Percentiles rank a stretch among this genome's conserved stretches.
These are phyloP conservation scores for Python bivittatus DNA, from an alignment of 2,113 vertebrate species.

Conservation along the genomic window DNA sequence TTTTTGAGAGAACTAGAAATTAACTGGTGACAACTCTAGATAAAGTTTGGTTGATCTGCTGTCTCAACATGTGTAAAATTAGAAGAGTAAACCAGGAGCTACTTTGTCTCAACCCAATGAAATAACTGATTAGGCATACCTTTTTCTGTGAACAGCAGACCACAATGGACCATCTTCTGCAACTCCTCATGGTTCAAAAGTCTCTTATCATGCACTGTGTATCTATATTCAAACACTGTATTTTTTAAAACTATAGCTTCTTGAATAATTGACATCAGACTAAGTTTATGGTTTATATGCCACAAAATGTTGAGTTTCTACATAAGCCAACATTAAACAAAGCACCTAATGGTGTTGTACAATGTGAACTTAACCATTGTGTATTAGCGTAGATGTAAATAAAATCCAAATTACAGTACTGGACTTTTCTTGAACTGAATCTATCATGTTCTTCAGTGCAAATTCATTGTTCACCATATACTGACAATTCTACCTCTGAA, in stretches of 20 bases:
- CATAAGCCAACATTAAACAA: background rate
- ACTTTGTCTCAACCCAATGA: background rate
- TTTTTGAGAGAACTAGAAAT: background rate
- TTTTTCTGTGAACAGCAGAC: background rate
- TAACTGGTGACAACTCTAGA: background rate
- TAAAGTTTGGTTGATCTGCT: background rate
- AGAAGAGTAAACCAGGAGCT: background rate
- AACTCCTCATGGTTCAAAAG: background rate
- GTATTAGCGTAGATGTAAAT: background rate
- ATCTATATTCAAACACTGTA: background rate
- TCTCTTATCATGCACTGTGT: background rate
- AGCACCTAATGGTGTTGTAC: background rate
- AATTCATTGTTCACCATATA: background rate
- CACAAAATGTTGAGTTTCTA: background rate
- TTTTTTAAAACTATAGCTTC: background rate
- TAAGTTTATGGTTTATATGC: background rate
- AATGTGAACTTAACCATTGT: background rate
- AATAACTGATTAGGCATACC: background rate
- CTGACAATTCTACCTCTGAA: background rate
- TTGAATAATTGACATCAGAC: background rate
- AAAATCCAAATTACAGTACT: background rate
- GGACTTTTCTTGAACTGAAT: background rate
- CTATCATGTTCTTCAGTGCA: background rate
- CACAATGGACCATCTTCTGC: background rate
- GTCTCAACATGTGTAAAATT: background rate